Evolutionary conservation across 2,797 vertebrate species (phyloP), one percentile per base, ranked within the genome.

Genomic region (Rhynchotus rufescens): DNA sequence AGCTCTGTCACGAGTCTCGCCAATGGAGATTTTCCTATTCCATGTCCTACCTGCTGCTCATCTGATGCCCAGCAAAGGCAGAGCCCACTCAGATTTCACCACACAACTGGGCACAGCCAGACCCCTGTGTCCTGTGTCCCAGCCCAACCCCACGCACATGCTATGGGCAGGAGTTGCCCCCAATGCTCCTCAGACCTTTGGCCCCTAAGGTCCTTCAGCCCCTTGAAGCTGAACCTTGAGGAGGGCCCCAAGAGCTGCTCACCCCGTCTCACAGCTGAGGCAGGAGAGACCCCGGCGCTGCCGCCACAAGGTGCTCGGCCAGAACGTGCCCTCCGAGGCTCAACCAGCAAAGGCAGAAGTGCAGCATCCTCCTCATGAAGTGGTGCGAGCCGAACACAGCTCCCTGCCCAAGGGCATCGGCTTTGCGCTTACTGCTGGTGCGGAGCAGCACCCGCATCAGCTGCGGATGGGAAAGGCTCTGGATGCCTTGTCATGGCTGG

Each of bases 381-480:
- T 17, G 17, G 9, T 10, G 16, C 6, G 30, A 28, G 54, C 28
- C 6, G 16, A n/a, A 30, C 16, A 2, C 30, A 19, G 54, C 17
- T 19, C 16, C 30, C 17, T 17, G 54, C 28, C 30, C 28, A 5
- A 8, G 30, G 38, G 22, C 49, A 34, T 28, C 52, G 20, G 34
- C 36, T 21, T 45, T 1, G 0, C 6, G 9, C 34, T 57, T 42
- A 42, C 47, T 51, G 57, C 3, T 30, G 1, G 22, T 68, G 54
- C 1, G 1, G 73, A 65, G 34, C 54, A 72, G 9, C 66, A 21
- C 10, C 2, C 1, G 47, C 47, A 25, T 49, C 12, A 25, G 3
- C 2, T 68, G 61, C 71, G 69, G 73, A 30, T 23, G 60, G 54
- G 47, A 45, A 23, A 15, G 21, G n/a, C 23, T 89, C 10, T 6